Evolutionary conservation across 53 echinoderm and acorn worm species (phyloP).

Genomic region (Mesocentrotus franciscanus): DNA sequence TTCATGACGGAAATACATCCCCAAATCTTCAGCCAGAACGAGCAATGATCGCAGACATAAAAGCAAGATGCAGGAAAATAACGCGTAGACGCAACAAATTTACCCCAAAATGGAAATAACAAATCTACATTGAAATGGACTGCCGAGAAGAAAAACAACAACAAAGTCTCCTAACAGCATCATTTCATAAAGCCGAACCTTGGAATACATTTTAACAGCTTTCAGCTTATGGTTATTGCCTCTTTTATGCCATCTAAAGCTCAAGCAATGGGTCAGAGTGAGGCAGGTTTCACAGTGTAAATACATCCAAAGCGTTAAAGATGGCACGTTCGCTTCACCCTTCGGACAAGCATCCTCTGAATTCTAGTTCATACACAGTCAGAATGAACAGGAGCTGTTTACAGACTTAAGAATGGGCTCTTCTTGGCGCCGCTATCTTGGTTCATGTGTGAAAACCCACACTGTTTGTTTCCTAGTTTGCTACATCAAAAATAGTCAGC

Average conservation of each 20-base stretch:
- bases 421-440: not conserved
- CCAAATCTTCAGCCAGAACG: not conserved
- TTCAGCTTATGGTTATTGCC: not conserved
- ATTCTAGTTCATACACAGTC: not conserved
- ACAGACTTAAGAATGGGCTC: not conserved
- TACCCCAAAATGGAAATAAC: not conserved
- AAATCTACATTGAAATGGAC: not conserved
- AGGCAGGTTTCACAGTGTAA: not conserved
- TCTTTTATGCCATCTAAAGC: not conserved
- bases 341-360: not conserved
- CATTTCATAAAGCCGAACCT: not conserved
- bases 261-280: not conserved
- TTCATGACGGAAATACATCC: not conserved
- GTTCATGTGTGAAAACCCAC: conserved; percentile 29
- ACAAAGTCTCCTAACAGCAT: not conserved
- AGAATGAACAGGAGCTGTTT: not conserved
- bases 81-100: not conserved
- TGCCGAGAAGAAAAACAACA: not conserved
- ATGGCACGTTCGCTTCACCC: not conserved
- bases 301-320: not conserved
- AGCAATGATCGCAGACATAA: not conserved
- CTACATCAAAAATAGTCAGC: conserved; percentile 37
- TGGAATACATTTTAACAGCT: conserved; percentile 4
- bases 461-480: not conserved
- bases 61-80: not conserved